Percentiles rank a stretch among this genome's conserved stretches.
phyloP scores from a whole-genome alignment of 1,140 invertebrate genomes.

The Belonocnema kinseyi region DNA sequence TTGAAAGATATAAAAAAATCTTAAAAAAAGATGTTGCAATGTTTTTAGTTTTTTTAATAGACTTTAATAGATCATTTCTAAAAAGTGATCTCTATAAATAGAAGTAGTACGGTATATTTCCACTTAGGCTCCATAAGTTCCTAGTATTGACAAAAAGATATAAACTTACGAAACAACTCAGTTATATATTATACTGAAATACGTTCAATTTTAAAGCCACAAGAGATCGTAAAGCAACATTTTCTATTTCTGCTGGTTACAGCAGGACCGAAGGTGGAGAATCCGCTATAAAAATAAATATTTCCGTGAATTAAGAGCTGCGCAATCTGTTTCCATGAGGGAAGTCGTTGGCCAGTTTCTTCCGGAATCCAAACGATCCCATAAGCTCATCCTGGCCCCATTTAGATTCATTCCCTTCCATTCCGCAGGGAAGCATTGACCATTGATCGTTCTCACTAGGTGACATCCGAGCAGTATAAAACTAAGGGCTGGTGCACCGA shows the following conservation, averaged over 20 bases:
- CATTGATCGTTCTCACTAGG: slow-evolving; percentile 26
- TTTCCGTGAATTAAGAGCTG: slow-evolving; percentile 25
- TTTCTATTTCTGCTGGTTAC: slow-evolving; percentile 13
- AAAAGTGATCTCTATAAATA: too few species aligned
- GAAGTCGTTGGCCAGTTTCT: slow-evolving; percentile 23
- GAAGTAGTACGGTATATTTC: too few species aligned
- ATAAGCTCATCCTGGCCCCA: slow-evolving; percentile 24
- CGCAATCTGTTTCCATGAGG: slow-evolving; percentile 30
- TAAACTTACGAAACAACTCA: too few species aligned
- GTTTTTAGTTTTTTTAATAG: too few species aligned
- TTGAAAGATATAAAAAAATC: too few species aligned
- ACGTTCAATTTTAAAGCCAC: background rate
- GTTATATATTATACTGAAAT: too few species aligned
- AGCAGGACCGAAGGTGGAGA: background rate
- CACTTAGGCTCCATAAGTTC: too few species aligned
- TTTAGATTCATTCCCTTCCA: slow-evolving; percentile 27
- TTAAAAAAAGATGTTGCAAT: too few species aligned
- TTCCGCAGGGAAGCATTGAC: slow-evolving; percentile 18
- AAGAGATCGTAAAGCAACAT: slow-evolving; percentile 14
- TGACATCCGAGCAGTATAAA: slow-evolving; percentile 29
- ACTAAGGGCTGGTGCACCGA: slow-evolving; percentile 29
- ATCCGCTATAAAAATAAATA: slow-evolving; percentile 15
- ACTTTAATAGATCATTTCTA: too few species aligned
- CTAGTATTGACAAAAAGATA: too few species aligned
- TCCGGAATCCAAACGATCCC: slow-evolving; percentile 31